Base-by-base conservation (phyloP, 2,797 vertebrate genomes). In the Rhinella marina region DNA sequence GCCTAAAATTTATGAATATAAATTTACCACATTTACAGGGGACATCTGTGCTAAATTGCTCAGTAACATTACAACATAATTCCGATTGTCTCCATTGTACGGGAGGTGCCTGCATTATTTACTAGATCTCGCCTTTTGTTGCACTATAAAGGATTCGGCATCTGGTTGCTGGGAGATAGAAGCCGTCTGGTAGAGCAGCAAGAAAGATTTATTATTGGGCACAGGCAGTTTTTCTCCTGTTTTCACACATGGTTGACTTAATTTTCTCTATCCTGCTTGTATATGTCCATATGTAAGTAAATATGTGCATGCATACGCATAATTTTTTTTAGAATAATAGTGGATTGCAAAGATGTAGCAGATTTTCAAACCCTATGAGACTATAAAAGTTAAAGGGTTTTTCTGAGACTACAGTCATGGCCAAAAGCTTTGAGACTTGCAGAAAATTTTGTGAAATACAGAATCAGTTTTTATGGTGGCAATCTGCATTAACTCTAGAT, bases 121-220 rank as follows among this genome's bases (percentile, higher is more conserved):
- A 66, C 61, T 82, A 50, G 84, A 50, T 23, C 59, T 64, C 50
- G 8, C 52, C 88, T 83, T 89, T 89, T 89, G 80, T 89, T 89
- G 73, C 54, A 52, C 72, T 86, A 52, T 54, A 78, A 86, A 78
- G 78, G 32, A 86, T 16, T 79, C 76, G 62, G 72, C 88, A 82
- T 86, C 84, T 89, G 88, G 88, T 89, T 89, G 88, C 88, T 86
- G 85, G 88, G 88, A 89, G 85, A 89, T 89, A 86, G 29, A 23
- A 32, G 13, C 29, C 52, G 72, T 83, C 72, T 41, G 29, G 80
- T 41, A 66, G 6, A 85, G 59, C 84, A 86, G 62, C 54, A 41
- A 77, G 70, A 29, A 50, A 83, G 84, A 82, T 86, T 89, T 82
- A 89, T 86, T 52, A 83, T 25, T 11, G 25, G 50, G 62, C 57